phyloP scores from a whole-genome alignment of 1,140 invertebrate genomes.

The Aplysia californica region DNA sequence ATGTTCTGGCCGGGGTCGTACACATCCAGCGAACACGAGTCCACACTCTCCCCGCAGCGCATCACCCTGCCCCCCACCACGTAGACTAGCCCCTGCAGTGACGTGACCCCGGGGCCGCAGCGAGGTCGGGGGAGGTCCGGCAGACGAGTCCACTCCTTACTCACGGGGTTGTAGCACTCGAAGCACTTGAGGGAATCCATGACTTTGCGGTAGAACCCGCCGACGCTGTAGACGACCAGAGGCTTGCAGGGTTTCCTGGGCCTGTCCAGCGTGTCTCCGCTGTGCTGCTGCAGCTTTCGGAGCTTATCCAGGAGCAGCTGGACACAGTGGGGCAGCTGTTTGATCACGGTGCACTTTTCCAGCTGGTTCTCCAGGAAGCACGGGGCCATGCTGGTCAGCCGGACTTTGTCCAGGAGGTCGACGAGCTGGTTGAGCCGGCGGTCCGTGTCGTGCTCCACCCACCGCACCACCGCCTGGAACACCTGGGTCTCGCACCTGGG shows the following conservation, averaged over 20 bases:
- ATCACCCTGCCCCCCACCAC: constrained; percentile 91
- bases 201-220: constrained; percentile 84
- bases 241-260: constrained; percentile 58
- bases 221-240: constrained; percentile 87
- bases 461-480: constrained; percentile 90
- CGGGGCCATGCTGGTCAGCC: constrained; percentile 90
- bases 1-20: constrained; percentile 81
- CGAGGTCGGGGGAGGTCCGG: constrained; percentile 82
- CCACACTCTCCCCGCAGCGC: constrained; percentile 79
- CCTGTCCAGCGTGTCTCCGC: constrained; percentile 52
- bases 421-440: constrained; percentile 86
- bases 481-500: constrained; percentile 76
- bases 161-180: constrained; percentile 88
- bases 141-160: constrained; percentile 85
- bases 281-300: constrained; percentile 72
- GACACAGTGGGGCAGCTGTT: constrained; percentile 83
- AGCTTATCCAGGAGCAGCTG: constrained; percentile 91
- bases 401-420: constrained; percentile 84
- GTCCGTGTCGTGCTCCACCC: constrained; percentile 89
- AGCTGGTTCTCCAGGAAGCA: constrained; percentile 91
- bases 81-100: constrained; percentile 81
- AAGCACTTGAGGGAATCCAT: constrained; percentile 80
- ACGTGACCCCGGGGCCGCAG: constrained; percentile 78
- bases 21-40: constrained; percentile 80
- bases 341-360: constrained; percentile 85